A percentile compares a stretch with the other conserved stretches of the same genome.
Conservation (phyloP, 2,113 vertebrate genomes). For the Grantiella picta region DNA sequence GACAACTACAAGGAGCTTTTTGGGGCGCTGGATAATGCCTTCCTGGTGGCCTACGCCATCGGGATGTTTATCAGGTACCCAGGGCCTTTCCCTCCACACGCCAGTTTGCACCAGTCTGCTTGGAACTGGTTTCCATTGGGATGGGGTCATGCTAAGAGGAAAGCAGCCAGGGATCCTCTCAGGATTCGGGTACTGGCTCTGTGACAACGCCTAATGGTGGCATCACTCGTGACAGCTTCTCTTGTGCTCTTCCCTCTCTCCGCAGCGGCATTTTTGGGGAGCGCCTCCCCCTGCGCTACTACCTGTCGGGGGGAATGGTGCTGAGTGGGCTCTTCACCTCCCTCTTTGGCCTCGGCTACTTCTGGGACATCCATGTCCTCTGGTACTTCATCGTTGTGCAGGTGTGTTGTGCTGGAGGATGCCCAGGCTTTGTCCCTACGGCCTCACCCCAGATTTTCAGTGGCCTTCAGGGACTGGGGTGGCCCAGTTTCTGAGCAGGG, state of each 20-base stretch:
- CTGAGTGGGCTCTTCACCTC: conserved; percentile 87
- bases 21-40: conserved; percentile 90
- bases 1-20: conserved; percentile 90
- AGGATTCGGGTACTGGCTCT: rapidly evolving
- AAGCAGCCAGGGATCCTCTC: neutral
- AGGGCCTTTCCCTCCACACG: neutral
- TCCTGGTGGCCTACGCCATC: conserved; percentile 92
- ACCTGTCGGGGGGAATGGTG: conserved; percentile 89
- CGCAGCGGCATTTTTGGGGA: conserved; percentile 93
- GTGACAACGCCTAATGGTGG: rapidly evolving
- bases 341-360: conserved; percentile 90
- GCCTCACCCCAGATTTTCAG: rapidly evolving
- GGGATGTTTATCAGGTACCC: conserved; percentile 96
- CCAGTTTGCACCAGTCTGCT: neutral
- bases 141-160: neutral
- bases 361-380: conserved; percentile 88
- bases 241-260: neutral
- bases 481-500: neutral
- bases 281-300: conserved; percentile 92
- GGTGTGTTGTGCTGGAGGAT: conserved; percentile 64
- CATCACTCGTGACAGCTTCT: rapidly evolving
- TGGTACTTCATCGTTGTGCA: conserved; percentile 90
- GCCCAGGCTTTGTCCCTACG: rapidly evolving
- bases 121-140: neutral
- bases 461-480: rapidly evolving